Base-by-base conservation (phyloP, 2,888 invertebrate genomes). In the Nomada ferruginata region DNA sequence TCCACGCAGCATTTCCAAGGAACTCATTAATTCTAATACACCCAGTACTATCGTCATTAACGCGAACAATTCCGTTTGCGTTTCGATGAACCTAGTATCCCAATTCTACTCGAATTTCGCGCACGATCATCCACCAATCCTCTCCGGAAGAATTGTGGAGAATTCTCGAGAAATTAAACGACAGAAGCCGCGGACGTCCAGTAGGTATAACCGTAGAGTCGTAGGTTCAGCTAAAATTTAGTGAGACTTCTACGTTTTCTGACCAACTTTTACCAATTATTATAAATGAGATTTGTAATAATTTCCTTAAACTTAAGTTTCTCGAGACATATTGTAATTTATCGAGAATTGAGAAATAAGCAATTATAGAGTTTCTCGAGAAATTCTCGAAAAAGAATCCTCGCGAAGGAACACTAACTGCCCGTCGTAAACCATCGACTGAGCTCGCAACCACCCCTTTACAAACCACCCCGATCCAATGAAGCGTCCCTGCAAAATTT, bases 361-460 rank as follows among this genome's bases (percentile, higher is more conserved):
- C 29, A 29, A 7, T 7, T 29, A 29, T 0, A 29, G 7, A 29
- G 29, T 29, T 29, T 29, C 29, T 5, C 0, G 0, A 29, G 29
- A 29, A 29, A 29, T 29, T 29, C 5, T 0, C 29, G 29, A 29
- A 29, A 29, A 29, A 29, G 29, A 29, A 29, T 29, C 7, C 59
- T 23, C 52, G 23, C n/a, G 10, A 53, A 71, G 79, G 65, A 65
- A 57, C 68, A 66, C 72, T 71, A 72, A 80, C 70, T 70, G 59
- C 15, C 11, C 20, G 20, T 20, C 36, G 52, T 78, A 60, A 79
- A 79, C 60, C 77, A 65, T 11, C 11, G 36, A 36, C 13, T 11
- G 26, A 61, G 20, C 47, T 20, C 52, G 23, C 36, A 15, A 55
- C n/a, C 68, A 26, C 44, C 13, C 42, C 15, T 3, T 36, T 4